Base-by-base conservation (phyloP, 2,797 vertebrate species). In the Triplophysa yarkandensis region DNA sequence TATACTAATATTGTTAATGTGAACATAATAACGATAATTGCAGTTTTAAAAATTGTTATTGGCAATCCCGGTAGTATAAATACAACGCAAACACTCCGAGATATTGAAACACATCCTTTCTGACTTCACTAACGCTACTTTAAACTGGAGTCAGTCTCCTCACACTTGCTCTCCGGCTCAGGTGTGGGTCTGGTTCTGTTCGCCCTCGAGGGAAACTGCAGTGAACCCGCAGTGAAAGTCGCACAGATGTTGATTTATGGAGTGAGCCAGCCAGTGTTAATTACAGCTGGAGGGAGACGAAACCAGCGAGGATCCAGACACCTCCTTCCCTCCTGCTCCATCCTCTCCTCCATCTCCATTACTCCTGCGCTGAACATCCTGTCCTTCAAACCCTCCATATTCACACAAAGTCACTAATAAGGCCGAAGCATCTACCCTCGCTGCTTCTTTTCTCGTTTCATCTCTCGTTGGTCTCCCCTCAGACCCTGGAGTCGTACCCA, bases 211-310 rank as follows among this genome's bases (percentile, higher is more conserved):
- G 44, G 41, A 60, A 69, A 63, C 41, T 1, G 52, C 10, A 17
- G 34, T 50, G 67, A 76, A 67, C 54, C 68, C 62, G 28, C n/a
- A 36, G 67, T 58, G 72, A 80, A 76, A 69, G 58, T 54, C 23
- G 4, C 64, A 39, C 73, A 46, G 78, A 34, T 60, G 69, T 76
- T 80, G 74, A 80, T 80, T 80, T 74, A 80, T 80, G 43, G 44
- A 80, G 74, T 44, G 70, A 68, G 52, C 41, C 57, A 52, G 74
- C 70, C 65, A 27, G 70, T 77, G 78, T 80, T 80, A 80, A 80
- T 80, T 80, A 80, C 74, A 64, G 65, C 78, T 80, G 62, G 69
- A 69, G 78, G 69, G 74, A 48, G 34, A 43, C 9, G 21, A 58
- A 41, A 76, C 4, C 36, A 73, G 70, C 64, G 73, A 68, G 28